Percentiles rank a stretch among this genome's conserved stretches.
These are phyloP conservation scores for Oriolus oriolus DNA, from an alignment of 2,113 vertebrate genomes.

Conservation along the genomic window DNA sequence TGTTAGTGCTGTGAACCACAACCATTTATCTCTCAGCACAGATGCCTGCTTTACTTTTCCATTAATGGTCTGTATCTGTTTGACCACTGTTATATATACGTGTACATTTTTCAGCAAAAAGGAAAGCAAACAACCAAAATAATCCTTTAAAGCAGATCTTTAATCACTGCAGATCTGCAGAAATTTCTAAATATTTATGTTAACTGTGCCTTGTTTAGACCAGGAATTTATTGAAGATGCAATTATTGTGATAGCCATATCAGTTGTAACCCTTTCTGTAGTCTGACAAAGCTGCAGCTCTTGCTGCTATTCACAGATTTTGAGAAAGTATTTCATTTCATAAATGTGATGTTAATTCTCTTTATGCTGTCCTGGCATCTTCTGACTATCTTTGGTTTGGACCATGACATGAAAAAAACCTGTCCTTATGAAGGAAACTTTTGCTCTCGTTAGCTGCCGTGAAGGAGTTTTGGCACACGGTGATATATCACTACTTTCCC, in stretches of 20 bases:
- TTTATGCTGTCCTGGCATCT: not conserved
- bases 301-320: not conserved
- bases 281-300: not conserved
- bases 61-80: conserved; percentile 12
- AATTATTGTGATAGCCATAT: not conserved
- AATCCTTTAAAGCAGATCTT: not conserved
- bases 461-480: not conserved
- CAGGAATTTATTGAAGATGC: not conserved
- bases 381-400: not conserved
- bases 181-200: conserved; percentile 20
- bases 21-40: conserved; percentile 64
- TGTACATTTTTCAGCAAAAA: not conserved
- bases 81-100: not conserved
- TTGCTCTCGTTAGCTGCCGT: not conserved
- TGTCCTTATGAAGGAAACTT: not conserved
- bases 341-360: not conserved
- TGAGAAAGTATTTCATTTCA: not conserved
- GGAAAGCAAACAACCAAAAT: not conserved
- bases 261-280: not conserved
- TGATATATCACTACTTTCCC: not conserved
- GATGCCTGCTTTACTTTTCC: conserved; percentile 7
- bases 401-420: not conserved
- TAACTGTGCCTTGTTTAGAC: not conserved
- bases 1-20: conserved; percentile 62
- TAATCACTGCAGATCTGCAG: not conserved